Evolutionary conservation across 2,888 invertebrate species (phyloP).

Genomic region (Balanococcus diminutus): DNA sequence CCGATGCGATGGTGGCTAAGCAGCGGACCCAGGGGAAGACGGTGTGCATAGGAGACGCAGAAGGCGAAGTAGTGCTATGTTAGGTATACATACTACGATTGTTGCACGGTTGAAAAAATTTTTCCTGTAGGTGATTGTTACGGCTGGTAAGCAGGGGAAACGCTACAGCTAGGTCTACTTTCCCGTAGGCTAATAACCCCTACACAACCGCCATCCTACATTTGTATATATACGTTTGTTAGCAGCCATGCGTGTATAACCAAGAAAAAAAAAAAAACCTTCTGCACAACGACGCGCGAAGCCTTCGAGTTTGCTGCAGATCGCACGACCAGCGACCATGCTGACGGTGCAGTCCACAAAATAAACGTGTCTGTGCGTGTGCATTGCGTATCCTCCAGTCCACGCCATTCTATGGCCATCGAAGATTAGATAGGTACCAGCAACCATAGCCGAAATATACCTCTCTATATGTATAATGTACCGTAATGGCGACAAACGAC

Average conservation of each 20-base stretch:
- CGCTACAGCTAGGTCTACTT: slow-evolving; percentile 54
- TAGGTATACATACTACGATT: no score
- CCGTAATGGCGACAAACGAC: slow-evolving; percentile 41
- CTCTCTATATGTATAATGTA: neutral
- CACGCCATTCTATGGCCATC: neutral
- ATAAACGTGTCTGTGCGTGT: neutral
- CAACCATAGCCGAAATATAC: neutral
- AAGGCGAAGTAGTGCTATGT: neutral
- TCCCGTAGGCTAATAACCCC: slow-evolving; percentile 55
- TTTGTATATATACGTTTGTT: neutral
- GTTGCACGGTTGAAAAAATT: slow-evolving; percentile 53
- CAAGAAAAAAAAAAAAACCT: slow-evolving; percentile 41
- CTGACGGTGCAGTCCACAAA: neutral
- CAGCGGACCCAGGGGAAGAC: neutral
- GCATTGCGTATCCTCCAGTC: neutral
- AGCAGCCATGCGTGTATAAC: slow-evolving; percentile 53
- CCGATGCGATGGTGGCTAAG: neutral
- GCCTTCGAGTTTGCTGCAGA: neutral
- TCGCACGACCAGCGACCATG: neutral
- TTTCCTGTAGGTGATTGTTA: slow-evolving; percentile 54
- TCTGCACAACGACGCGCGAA: slow-evolving; percentile 19
- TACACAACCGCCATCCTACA: slow-evolving; percentile 42
- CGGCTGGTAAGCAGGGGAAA: slow-evolving; percentile 54
- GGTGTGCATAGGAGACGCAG: neutral
- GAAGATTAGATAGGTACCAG: neutral